Base-by-base conservation (phyloP, 2,888 invertebrate genomes). In the Zootermopsis nevadensis region DNA sequence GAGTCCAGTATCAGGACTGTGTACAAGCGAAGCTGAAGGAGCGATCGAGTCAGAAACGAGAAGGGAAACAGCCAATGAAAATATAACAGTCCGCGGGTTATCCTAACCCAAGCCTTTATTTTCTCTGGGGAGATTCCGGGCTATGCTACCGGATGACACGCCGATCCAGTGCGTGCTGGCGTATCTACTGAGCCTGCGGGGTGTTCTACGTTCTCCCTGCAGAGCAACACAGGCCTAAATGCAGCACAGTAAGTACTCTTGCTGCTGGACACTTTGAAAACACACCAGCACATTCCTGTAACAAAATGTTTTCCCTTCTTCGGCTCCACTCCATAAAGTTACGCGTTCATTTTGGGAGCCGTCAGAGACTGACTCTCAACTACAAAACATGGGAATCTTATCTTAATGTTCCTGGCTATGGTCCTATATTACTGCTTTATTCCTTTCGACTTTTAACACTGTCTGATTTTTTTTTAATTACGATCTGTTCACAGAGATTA, bases 111-210 rank as follows among this genome's bases (percentile, higher is more conserved):
- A 60, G n/a, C 60, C 27, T 27, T 60, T 60, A 7, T 76, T 24
- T 27, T 77, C 77, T 79, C 79, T 66, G 79, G 79, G 66, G 79
- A 79, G 79, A 66, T 79, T 79, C 66, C 79, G 79, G 79, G 66
- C 60, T n/a, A 74, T 7, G 24, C 79, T 60, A 38, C 60, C 31
- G 79, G 30, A n/a, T 35, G 79, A 24, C n/a, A n/a, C 35, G 77
- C 31, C 33, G 33, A 10, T 31, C 76, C 42, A 76, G 42, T 12
- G 42, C 55, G 15, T 24, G 38, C 24, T 77, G 55, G 60, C 35
- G 10, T 79, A 79, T 74, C 74, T 60, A 79, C 77, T 60, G 60
- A n/a, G 79, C 79, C 60, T 60, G 79, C 79, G 66, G 79, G 79
- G 60, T 55, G 33, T 2, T 38, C n/a, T 30, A 30, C 12, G 3